Conservation (phyloP, 2,888 invertebrate genomes). For the Scaptomyza parva region DNA sequence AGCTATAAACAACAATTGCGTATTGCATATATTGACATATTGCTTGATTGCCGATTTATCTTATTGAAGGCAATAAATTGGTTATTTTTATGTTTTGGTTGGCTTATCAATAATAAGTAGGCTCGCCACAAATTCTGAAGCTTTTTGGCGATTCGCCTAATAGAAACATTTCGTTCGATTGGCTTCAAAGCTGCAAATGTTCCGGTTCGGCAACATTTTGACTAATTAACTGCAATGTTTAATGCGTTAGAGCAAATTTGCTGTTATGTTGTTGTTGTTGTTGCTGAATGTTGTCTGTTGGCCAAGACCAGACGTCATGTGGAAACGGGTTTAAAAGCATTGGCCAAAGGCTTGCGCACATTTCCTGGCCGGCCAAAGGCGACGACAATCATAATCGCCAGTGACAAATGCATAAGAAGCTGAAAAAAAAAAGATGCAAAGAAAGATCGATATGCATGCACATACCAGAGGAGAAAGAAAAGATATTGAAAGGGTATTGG, state of each 20-base stretch:
- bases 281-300: conserved; percentile 12
- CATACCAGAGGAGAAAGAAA: not conserved
- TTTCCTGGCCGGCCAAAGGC: conserved; percentile 73
- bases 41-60: not conserved
- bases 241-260: conserved; percentile 42
- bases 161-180: conserved; percentile 65
- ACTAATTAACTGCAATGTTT: conserved; percentile 75
- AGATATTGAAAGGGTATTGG: conserved; percentile 39
- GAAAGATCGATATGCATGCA: conserved; percentile 28
- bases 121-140: conserved; percentile 27
- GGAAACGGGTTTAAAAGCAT: conserved; percentile 36
- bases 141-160: conserved; percentile 38
- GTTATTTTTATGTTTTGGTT: conserved; percentile 19
- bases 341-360: conserved; percentile 43
- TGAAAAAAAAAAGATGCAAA: conserved; percentile 16
- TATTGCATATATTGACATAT: conserved; percentile 5
- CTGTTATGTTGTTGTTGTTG: conserved; percentile 9
- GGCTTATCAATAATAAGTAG: conserved; percentile 15
- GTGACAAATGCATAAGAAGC: conserved; percentile 65
- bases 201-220: conserved; percentile 75
- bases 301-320: conserved; percentile 16
- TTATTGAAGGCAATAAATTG: conserved; percentile 34
- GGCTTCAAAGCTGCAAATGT: conserved; percentile 51
- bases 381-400: conserved; percentile 74
- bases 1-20: conserved; percentile 2